Evolutionary conservation across 2,797 vertebrate species (phyloP).

Genomic region (Sebastes ruberrimus): DNA sequence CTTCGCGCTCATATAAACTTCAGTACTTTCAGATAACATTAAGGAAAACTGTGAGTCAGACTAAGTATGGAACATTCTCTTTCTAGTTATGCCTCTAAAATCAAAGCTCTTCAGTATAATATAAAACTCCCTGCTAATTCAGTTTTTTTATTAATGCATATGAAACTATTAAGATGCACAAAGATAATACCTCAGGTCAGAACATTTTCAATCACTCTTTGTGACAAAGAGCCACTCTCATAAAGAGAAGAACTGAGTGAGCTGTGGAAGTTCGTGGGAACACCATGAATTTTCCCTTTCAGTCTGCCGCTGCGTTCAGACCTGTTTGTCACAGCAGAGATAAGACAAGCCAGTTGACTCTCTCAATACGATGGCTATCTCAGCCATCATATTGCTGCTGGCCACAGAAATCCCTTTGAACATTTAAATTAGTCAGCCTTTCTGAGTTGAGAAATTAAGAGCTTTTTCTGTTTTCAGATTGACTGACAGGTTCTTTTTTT

Average conservation of each 20-base stretch:
- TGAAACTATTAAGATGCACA: not conserved
- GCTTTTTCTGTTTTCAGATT: constrained; percentile 37
- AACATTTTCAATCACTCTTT: not conserved
- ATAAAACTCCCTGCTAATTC: not conserved
- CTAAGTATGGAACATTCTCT: not conserved
- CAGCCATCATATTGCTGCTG: constrained; percentile 15
- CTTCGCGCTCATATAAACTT: constrained; percentile 5
- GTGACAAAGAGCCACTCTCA: not conserved
- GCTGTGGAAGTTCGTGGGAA: constrained; percentile 16
- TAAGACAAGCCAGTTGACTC: constrained; percentile 31
- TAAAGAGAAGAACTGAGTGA: constrained; percentile 23
- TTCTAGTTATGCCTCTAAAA: not conserved
- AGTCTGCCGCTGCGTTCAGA: not conserved
- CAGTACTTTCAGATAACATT: constrained; percentile 1
- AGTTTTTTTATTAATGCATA: not conserved
- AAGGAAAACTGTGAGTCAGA: constrained; percentile 8
- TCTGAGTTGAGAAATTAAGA: constrained; percentile 30
- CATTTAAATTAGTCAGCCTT: constrained; percentile 42
- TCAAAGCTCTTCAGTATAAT: not conserved
- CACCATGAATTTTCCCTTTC: constrained; percentile 26
- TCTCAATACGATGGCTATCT: constrained; percentile 26
- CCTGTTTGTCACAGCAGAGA: constrained; percentile 17
- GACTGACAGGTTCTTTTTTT: not conserved
- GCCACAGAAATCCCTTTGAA: constrained; percentile 26
- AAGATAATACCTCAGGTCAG: not conserved